These are phyloP conservation scores for Illadopsis cleaveri DNA, from an alignment of 2,113 vertebrate species.

Conservation along the genomic window DNA sequence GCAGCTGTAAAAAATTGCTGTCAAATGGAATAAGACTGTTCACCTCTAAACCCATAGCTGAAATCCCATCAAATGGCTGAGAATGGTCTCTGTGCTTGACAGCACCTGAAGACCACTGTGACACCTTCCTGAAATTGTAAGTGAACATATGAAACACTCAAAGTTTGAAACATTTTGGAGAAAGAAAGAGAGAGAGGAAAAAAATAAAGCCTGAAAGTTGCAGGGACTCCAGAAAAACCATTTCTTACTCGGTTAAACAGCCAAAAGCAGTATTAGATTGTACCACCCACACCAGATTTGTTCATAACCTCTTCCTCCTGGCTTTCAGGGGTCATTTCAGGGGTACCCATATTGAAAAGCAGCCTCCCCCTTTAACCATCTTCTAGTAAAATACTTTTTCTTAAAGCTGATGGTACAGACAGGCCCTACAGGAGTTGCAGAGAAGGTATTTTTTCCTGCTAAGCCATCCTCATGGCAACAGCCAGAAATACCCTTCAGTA, in stretches of 20 bases:
- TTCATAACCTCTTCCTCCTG: background rate
- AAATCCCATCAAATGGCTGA: background rate
- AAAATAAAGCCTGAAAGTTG: background rate
- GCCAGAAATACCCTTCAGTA: slow-evolving; percentile 67
- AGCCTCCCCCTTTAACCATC: background rate
- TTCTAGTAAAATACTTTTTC: background rate
- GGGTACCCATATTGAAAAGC: background rate
- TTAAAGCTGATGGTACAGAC: background rate
- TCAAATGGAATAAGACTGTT: background rate
- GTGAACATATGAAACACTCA: background rate
- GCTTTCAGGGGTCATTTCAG: background rate
- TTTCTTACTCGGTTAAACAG: background rate
- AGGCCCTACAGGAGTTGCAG: background rate
- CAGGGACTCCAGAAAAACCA: background rate
- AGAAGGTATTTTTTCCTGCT: slow-evolving; percentile 35
- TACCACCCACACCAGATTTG: background rate
- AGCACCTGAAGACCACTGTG: background rate
- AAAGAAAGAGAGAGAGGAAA: too few relatives aligned
- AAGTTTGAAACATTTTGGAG: background rate
- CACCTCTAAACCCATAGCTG: accelerated
- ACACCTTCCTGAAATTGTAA: background rate
- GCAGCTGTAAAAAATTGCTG: background rate
- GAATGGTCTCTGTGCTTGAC: background rate
- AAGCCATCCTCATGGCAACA: slow-evolving; percentile 57
- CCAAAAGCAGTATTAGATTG: background rate